These are phyloP conservation scores for Propithecus deckenii DNA, from an alignment of 2,797 vertebrate genomes.

Conservation along the genomic window DNA sequence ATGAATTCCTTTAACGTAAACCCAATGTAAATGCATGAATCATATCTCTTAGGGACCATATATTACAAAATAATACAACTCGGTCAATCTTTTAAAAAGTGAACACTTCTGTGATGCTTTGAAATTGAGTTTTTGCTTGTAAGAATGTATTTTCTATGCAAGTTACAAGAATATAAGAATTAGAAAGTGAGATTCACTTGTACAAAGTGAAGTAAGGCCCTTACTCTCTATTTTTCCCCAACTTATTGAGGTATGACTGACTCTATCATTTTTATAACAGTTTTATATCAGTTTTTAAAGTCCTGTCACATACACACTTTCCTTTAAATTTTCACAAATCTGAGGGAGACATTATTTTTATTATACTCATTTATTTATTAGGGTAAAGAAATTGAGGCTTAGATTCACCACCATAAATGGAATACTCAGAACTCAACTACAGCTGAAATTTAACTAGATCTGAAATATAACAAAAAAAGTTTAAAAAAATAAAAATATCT, in stretches of 20 bases:
- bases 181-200: not conserved
- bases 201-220: not conserved
- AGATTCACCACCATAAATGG: not conserved
- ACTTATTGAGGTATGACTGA: not conserved
- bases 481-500: not conserved
- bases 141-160: constrained; percentile 2
- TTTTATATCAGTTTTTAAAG: not conserved
- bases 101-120: not conserved
- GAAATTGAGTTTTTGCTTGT: constrained; percentile 2
- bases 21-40: not conserved
- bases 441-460: constrained; percentile 12
- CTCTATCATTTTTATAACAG: not conserved
- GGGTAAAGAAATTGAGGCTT: not conserved
- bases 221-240: not conserved
- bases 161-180: not conserved
- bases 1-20: constrained; percentile 18
- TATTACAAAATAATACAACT: not conserved
- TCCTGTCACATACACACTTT: not conserved
- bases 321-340: constrained; percentile 37
- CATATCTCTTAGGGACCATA: not conserved
- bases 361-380: not conserved
- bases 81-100: not conserved
- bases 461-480: not conserved
- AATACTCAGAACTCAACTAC: not conserved
- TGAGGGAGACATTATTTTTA: not conserved